Evolutionary conservation across 1,140 invertebrate species (phyloP).

Genomic region (Cydia amplana): DNA sequence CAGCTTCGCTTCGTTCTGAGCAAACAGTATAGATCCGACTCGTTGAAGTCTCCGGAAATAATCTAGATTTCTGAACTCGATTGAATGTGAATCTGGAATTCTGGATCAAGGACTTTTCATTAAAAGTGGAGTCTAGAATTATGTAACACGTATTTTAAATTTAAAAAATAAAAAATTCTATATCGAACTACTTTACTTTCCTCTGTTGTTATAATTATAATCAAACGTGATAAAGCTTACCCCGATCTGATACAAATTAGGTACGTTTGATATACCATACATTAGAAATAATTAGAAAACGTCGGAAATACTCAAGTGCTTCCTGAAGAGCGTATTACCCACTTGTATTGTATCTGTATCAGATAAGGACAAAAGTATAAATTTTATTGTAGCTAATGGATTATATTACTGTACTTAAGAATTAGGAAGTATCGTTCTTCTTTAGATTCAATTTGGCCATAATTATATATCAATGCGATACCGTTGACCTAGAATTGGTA

Average conservation of each 20-base stretch:
- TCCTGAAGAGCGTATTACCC: background rate
- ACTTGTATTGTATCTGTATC: background rate
- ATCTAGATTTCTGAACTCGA: background rate
- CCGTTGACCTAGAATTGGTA: no score
- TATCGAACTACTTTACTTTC: no score
- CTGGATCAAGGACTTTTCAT: background rate
- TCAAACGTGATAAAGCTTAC: no score
- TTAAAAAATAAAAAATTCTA: no score
- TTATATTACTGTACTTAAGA: background rate
- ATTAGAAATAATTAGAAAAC: background rate
- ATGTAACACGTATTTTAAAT: no score
- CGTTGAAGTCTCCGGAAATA: background rate
- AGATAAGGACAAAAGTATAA: background rate
- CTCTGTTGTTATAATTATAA: no score
- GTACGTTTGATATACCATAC: background rate
- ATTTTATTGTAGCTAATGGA: background rate
- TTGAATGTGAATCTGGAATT: background rate
- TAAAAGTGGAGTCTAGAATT: no score
- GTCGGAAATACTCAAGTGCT: background rate
- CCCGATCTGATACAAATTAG: no score
- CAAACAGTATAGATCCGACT: background rate
- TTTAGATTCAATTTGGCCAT: no score
- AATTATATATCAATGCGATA: no score
- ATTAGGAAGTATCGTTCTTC: no score
- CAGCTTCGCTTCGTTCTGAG: conserved; percentile 2